Evolutionary conservation across 2,888 invertebrate genomes (phyloP).

Genomic region (Dinocampus coccinellae): DNA sequence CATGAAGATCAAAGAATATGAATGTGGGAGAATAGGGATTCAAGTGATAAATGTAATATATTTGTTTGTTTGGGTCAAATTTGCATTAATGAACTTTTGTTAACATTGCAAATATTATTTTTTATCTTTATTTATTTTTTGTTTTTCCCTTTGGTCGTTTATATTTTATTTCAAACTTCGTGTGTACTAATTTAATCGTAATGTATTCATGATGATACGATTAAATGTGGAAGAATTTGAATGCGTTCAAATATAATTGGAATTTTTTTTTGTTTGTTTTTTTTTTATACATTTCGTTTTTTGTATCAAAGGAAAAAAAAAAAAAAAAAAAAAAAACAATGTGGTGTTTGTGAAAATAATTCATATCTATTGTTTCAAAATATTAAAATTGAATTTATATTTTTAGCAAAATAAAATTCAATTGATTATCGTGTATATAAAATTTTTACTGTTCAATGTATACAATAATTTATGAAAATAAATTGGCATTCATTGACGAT

Average conservation of each 20-base stretch:
- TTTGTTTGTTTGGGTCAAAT: neutral
- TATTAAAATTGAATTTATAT: too few relatives aligned
- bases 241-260: neutral
- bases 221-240: neutral
- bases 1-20: conserved; percentile 8
- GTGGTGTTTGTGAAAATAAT: neutral
- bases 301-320: neutral
- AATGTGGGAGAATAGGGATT: too few relatives aligned
- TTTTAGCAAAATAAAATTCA: neutral
- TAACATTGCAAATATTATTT: neutral
- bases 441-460: conserved; percentile 25
- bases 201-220: neutral
- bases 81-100: conserved; percentile 10
- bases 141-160: neutral
- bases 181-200: neutral
- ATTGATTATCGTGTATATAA: neutral
- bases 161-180: neutral
- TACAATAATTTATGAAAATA: conserved; percentile 28
- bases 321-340: neutral
- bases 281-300: too few relatives aligned
- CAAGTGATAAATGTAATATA: neutral
- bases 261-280: neutral
- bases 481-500: conserved; percentile 14
- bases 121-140: neutral
- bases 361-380: too few relatives aligned